Evolutionary conservation across 2,888 invertebrate genomes (phyloP), one percentile per base, ranked within the genome.

Genomic region (Eupithecia subumbrata): DNA sequence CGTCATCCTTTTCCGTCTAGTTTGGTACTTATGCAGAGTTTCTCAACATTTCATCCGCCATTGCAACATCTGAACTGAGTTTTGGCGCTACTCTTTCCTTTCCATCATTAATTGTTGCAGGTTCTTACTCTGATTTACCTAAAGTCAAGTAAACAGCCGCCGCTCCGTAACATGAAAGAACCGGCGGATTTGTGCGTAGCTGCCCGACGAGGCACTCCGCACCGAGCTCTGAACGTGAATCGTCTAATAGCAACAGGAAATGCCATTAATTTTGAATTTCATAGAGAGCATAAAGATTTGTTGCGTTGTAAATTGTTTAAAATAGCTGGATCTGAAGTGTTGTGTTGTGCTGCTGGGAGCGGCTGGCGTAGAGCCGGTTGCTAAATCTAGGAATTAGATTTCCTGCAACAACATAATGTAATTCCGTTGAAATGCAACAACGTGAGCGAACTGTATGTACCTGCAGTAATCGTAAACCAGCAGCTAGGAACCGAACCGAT

Each of bases 301-400:
- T 64, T 45, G 34, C 60, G 68, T 48, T 72, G 18, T 69, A 69
- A 66, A 72, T 48, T 52, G 56, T 69, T n/a, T 16, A 45, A 30
- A 63, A 60, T 72, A 72, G 64, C 71, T 72, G 40, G 40, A 56
- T 69, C n/a, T 69, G 48, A 69, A 75, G 60, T 70, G 70, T 66
- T 66, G 22, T 56, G 56, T 11, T 56, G 56, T 43, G 12, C 43
- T 43, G 43, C 43, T 2, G 14, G 43, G 12, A 14, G 16, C 45
- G 16, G 16, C 1, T 9, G 40, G 11, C 40, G 40, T 11, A 40
- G 40, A 40, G 40, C 40, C 40, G 40, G 40, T 40, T 11, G 40
- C 8, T n/a, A 45, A 63, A 43, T 63, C 43, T n/a, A 22, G 22
- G n/a, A 40, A 37, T 14, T 37, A 37, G 37, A 37, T 37, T 67